Conservation (phyloP, 2,113 vertebrate species). For the Hippocampus zosterae region DNA sequence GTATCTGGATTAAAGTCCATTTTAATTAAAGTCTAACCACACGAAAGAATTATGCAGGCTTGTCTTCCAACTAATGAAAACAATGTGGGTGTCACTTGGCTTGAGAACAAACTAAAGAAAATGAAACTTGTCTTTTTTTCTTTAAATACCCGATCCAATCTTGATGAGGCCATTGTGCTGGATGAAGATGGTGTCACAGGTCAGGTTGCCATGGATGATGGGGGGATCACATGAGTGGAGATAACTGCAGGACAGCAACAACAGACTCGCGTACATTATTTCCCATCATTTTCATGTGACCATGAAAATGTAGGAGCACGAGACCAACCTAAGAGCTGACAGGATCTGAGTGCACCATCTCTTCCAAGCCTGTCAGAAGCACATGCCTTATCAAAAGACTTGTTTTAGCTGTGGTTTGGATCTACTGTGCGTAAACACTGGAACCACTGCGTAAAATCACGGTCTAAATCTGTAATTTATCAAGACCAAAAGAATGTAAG, state of each 20-base stretch:
- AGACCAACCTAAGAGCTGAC: slow-evolving; percentile 88
- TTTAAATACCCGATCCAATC: slow-evolving; percentile 87
- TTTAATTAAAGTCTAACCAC: slow-evolving; percentile 8
- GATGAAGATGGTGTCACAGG: slow-evolving; percentile 98
- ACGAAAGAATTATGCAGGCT: neutral
- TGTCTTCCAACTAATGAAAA: neutral
- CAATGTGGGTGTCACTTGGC: neutral
- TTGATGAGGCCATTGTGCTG: slow-evolving; percentile 99
- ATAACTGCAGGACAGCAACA: slow-evolving; percentile 41
- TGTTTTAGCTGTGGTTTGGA: slow-evolving; percentile 1
- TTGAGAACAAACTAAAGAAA: neutral
- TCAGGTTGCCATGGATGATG: slow-evolving; percentile 79
- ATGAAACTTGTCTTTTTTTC: slow-evolving; percentile 11
- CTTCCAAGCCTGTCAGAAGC: slow-evolving; percentile 87
- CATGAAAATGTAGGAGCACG: neutral
- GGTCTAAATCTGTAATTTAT: neutral
- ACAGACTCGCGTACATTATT: neutral
- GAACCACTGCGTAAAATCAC: neutral
- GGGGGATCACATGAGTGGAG: slow-evolving; percentile 75
- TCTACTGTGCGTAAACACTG: neutral
- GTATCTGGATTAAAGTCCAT: neutral
- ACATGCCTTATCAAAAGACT: slow-evolving; percentile 31
- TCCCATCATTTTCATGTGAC: neutral
- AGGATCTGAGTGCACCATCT: slow-evolving; percentile 97
- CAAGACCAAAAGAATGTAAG: neutral